A percentile compares a stretch with the other conserved stretches of the same genome.
Conservation (phyloP, 2,888 invertebrate species). For the Dicycla oo region DNA sequence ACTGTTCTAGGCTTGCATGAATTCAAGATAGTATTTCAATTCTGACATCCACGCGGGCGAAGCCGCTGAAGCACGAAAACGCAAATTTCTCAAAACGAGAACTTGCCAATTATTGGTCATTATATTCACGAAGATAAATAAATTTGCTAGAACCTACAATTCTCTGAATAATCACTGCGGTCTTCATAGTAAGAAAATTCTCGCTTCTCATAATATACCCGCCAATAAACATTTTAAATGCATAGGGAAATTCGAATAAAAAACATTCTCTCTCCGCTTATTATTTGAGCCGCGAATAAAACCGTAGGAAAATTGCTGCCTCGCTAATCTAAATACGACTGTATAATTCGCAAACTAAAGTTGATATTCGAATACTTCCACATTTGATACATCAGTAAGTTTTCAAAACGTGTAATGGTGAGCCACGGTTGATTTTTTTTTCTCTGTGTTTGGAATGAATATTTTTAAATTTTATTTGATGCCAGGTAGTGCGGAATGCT, state of each 20-base stretch:
- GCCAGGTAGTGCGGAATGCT: slow-evolving; percentile 59
- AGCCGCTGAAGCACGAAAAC: no score
- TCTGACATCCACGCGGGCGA: no score
- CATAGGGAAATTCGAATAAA: slow-evolving; percentile 60
- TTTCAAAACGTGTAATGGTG: slow-evolving; percentile 70
- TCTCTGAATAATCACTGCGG: slow-evolving; percentile 13
- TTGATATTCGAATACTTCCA: slow-evolving; percentile 62
- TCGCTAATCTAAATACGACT: slow-evolving; percentile 73
- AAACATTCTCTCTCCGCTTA: slow-evolving; percentile 62
- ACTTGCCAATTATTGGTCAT: no score
- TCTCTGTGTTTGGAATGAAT: slow-evolving; percentile 71
- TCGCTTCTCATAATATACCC: slow-evolving; percentile 15
- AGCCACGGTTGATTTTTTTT: slow-evolving; percentile 67
- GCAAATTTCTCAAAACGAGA: no score
- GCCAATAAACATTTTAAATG: slow-evolving; percentile 34
- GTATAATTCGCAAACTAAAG: slow-evolving; percentile 66
- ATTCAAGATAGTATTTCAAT: no score
- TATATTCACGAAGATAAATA: background rate
- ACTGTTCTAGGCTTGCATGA: no score
- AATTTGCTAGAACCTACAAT: background rate
- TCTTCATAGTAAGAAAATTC: slow-evolving; percentile 11
- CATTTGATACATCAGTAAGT: slow-evolving; percentile 66
- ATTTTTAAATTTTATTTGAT: slow-evolving; percentile 76
- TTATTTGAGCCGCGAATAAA: slow-evolving; percentile 69
- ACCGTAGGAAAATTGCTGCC: slow-evolving; percentile 70